Evolutionary conservation across 2,888 invertebrate genomes (phyloP), one percentile per base, ranked within the genome.

Genomic region (Philereme transversata): DNA sequence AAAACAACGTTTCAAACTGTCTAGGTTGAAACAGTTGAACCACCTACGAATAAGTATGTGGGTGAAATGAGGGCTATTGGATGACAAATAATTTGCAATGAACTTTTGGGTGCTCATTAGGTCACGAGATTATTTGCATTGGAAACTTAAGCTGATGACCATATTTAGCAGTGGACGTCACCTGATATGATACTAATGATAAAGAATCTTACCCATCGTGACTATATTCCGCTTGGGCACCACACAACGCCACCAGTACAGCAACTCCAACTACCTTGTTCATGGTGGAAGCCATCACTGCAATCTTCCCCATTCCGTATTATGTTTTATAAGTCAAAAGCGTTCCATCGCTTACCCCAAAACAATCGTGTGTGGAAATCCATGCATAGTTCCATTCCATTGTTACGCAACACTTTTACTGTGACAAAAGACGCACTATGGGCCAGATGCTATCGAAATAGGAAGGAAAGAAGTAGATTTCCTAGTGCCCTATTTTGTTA

Each of bases 361-460:
- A 76, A 91, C 91, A 91, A 91, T 91, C 77, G 84, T 68, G 83
- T 91, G 89, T 81, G 87, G 90, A 90, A 90, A 90, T 78, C 57
- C 64, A 62, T 55, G 64, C 60, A 47, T 49, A 56, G 54, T 54
- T 55, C 54, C 56, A 58, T 51, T 60, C 60, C 57, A 86, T 87
- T 89, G 88, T 88, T 87, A 74, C 84, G 77, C 79, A 87, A 90
- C 65, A 75, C 77, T 80, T 80, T 81, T 80, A 80, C 77, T 70
- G 68, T 68, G 78, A 78, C 77, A 73, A 68, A 45, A 74, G 82
- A 83, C 79, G 79, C 67, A 64, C 69, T 64, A 71, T 72, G 74
- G 62, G 60, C 65, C 51, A 56, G 83, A 84, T 84, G 77, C 43
- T 77, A 87, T 87, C 84, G 69, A 61, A 78, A 60, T 64, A 78